Base-by-base conservation (phyloP, 2,113 vertebrate genomes). In the Maccullochella peelii region DNA sequence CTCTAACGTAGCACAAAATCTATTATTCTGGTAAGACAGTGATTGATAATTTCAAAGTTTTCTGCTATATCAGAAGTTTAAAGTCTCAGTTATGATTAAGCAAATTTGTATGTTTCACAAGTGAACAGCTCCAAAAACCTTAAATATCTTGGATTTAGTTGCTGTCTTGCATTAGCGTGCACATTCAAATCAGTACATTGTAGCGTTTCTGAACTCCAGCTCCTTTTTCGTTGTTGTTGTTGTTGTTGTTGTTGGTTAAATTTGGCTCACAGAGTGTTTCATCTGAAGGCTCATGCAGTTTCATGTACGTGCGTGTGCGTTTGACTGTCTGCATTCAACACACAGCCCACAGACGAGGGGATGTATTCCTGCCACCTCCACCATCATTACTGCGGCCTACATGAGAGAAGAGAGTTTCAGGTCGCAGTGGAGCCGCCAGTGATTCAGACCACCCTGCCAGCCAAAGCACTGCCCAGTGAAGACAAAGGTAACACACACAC, bases 351-450 rank as follows among this genome's bases (percentile, higher is more conserved):
- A 0, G 98, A 99, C 5, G 94, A 97, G 87, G 98, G 97, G 27
- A 94, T 95, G 25, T 99, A 99, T 76, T 98, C 98, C 4, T 99
- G 98, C 87, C 97, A 99, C 87, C 96, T 99, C 58, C 98, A 99
- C 89, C 98, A 99, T 50, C 97, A 99, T 91, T 99, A 99, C 95
- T 99, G 98, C 1, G 98, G 97, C 8, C 95, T 99, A 4, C 97
- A 99, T 0, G 98, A 99, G 87, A 96, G 98, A 59, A 93, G 97
- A 58, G 93, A 97, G 91, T 98, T 97, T 94, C 95, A 90, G n/a
- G 86, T 99, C 62, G 81, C 75, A 0, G 96, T 99, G 1, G 89
- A 58, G 0, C 94, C 96, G 44, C 95, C 96, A 0, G 36, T 79
- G 65, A 15, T 94, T 90, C 58, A 87, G 81, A 69, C 94, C 88